Base-by-base conservation (phyloP, 2,113 vertebrate species). In the Diglossa brunneiventris region DNA sequence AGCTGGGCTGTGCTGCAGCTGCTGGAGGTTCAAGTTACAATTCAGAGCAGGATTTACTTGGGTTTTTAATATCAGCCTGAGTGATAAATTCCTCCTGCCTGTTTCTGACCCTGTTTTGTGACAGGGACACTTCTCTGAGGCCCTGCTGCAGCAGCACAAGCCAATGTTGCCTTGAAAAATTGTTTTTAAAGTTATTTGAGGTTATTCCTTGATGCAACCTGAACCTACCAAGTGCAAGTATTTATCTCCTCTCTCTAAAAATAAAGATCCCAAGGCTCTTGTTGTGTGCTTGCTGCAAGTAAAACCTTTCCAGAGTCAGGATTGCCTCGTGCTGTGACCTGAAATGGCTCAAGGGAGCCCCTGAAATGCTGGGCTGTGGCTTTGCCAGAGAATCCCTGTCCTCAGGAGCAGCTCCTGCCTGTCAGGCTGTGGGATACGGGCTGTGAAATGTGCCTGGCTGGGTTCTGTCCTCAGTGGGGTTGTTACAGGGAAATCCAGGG, bases 391-490 rank as follows among this genome's bases (percentile, higher is more conserved):
- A 5, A 74, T n/a, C 21, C 11, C 41, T 13, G 35, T 37, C 16
- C 63, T 15, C 49, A 4, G 77, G 59, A 31, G 4, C 11, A 44
- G 64, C 12, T 47, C 37, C 1, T 24, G 5, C 6, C 63, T 52
- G 74, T 2, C 49, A 2, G 72, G 35, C 58, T 37, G 13, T 9
- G 56, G 42, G 35, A 16, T 8, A 3, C 11, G 0, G 2, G 20
- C 3, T 50, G 56, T 53, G 37, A 50, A 74, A 58, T 15, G 28
- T 16, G 9, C 28, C 4, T 49, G 26, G 13, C 68, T 73, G 58
- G 7, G 14, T 47, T 61, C 5, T 30, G 30, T 16, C 35, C 37
- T 10, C 61, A 15, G 1, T 1, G 0, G 62, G 53, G 7, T 11
- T 47, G 18, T 6, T 24, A 16, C 21, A 26, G 13, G 49, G 52